Evolutionary conservation across 2,888 invertebrate species (phyloP).

Genomic region (Athrips mouffetella): DNA sequence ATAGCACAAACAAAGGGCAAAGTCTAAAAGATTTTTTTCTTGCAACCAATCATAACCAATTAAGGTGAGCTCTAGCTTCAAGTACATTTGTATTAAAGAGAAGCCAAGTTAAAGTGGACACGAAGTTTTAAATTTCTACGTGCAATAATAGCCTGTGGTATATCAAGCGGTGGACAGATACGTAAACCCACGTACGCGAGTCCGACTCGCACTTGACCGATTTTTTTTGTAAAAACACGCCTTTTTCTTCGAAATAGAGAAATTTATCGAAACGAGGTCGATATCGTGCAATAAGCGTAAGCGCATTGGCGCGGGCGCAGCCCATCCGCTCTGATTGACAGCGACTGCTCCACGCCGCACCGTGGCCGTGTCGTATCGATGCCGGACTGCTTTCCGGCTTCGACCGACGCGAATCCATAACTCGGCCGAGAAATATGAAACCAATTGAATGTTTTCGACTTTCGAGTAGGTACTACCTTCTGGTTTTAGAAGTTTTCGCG

Average conservation of each 20-base stretch:
- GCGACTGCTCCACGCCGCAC: no score
- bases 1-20: no score
- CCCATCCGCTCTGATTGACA: conserved; percentile 67
- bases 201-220: background rate
- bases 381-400: conserved; percentile 51
- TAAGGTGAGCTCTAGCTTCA: no score
- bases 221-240: no score
- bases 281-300: conserved; percentile 54
- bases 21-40: no score
- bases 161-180: background rate
- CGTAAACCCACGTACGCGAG: background rate
- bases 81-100: no score
- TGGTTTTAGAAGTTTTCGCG: no score
- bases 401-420: conserved; percentile 42
- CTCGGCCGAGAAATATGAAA: conserved; percentile 37
- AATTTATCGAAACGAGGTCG: conserved; percentile 46
- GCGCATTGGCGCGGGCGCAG: conserved; percentile 39
- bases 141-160: background rate
- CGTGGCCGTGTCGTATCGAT: conserved; percentile 55
- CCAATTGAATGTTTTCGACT: conserved; percentile 35
- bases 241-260: conserved; percentile 15
- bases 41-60: no score
- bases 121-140: no score
- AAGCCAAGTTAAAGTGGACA: no score
- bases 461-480: conserved; percentile 11